A percentile compares a stretch with the other conserved stretches of the same genome.
Evolutionary conservation across 2,113 vertebrate genomes (phyloP).

Genomic region (Spilogale gracilis): DNA sequence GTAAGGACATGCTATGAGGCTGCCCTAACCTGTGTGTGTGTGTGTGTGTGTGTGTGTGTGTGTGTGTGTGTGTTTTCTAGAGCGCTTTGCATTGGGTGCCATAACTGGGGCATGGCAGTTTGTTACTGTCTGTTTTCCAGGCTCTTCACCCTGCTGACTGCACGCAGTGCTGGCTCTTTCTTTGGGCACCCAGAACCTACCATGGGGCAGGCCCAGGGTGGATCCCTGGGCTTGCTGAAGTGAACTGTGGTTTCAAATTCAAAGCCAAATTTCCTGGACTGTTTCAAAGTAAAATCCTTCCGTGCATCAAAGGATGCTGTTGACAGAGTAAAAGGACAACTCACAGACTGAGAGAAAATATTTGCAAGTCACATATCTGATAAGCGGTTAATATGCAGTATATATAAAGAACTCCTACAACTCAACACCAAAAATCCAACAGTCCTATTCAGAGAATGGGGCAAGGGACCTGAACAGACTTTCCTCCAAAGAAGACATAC

Average conservation of each 20-base stretch:
- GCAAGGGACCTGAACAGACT: background rate
- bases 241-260: background rate
- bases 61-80: background rate
- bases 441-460: background rate
- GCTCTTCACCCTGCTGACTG: background rate
- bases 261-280: background rate
- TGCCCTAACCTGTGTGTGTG: background rate
- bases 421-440: background rate
- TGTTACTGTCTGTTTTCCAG: background rate
- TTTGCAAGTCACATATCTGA: background rate
- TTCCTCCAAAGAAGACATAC: background rate
- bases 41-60: background rate
- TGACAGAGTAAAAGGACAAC: background rate
- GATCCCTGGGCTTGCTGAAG: background rate
- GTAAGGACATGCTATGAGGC: background rate
- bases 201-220: background rate
- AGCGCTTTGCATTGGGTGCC: background rate
- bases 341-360: background rate
- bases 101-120: fast-evolving
- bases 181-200: background rate
- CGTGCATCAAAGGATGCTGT: background rate
- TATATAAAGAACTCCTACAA: background rate
- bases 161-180: background rate
- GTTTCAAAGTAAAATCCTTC: background rate
- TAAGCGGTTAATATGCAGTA: background rate